Percentiles rank a stretch among this genome's conserved stretches.
Evolutionary conservation across 1,140 invertebrate species (phyloP).

Genomic region (Agrypnia vestita): DNA sequence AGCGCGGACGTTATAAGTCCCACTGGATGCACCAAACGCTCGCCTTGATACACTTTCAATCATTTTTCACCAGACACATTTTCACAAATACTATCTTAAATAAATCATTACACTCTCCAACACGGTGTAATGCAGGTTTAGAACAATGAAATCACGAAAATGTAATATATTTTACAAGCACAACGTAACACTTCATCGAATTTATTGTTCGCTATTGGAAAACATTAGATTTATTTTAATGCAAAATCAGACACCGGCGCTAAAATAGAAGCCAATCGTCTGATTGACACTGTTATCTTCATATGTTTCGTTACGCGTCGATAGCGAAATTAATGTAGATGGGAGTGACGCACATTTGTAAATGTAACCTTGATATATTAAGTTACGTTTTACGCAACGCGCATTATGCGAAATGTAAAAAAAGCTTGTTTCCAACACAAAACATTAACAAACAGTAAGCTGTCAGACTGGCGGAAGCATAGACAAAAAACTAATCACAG

Average conservation of each 20-base stretch:
- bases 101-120: constrained; percentile 7
- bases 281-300: constrained; percentile 1
- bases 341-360: constrained; percentile 14
- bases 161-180: neutral
- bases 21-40: constrained; percentile 81
- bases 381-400: constrained; percentile 37
- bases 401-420: constrained; percentile 31
- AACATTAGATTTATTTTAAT: constrained; percentile 3
- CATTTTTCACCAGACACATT: constrained; percentile 62
- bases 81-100: constrained; percentile 19
- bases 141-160: constrained; percentile 5
- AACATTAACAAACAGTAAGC: constrained; percentile 45
- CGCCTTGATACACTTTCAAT: constrained; percentile 71
- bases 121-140: neutral
- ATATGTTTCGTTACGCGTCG: constrained; percentile 3
- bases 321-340: constrained; percentile 13
- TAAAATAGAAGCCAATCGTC: constrained; percentile 4
- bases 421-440: constrained; percentile 37
- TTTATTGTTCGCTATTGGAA: neutral
- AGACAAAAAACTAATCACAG: constrained; percentile 29
- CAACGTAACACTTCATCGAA: neutral
- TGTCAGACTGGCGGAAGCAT: constrained; percentile 45
- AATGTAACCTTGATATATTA: constrained; percentile 36
- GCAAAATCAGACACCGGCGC: neutral
- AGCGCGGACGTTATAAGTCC: constrained; percentile 94